phyloP scores from a whole-genome alignment of 2,888 invertebrate species.

The Orthonychiurus folsomi region DNA sequence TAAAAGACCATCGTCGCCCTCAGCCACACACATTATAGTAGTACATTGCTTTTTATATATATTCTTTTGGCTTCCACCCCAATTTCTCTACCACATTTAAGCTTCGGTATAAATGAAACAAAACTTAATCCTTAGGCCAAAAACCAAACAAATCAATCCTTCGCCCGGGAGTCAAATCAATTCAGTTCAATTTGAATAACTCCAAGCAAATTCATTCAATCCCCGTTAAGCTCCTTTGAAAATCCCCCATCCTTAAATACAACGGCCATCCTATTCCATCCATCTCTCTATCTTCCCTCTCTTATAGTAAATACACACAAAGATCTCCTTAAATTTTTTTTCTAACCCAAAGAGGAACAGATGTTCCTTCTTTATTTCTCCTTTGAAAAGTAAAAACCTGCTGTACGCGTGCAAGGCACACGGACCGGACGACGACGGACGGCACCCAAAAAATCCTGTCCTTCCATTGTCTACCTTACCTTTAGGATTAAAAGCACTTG shows the following conservation, averaged over 20 bases:
- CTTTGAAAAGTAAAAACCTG: constrained; percentile 21
- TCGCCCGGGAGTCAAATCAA: background rate
- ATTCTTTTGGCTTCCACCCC: background rate
- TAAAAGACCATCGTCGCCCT: background rate
- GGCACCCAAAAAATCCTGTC: background rate
- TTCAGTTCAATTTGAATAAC: background rate
- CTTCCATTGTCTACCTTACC: background rate
- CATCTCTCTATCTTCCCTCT: background rate
- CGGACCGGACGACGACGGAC: background rate
- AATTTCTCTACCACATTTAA: background rate
- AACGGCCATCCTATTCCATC: background rate
- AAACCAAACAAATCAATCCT: constrained; percentile 1
- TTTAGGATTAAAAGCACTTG: background rate
- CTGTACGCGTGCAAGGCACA: constrained; percentile 20
- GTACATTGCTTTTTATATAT: background rate
- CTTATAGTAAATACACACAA: constrained; percentile 11
- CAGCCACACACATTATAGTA: background rate
- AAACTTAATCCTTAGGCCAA: background rate
- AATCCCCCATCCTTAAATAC: too few species aligned
- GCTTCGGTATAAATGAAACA: background rate
- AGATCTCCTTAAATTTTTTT: constrained; percentile 28
- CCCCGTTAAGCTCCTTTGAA: too few species aligned
- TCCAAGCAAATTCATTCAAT: background rate
- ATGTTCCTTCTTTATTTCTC: constrained; percentile 30
- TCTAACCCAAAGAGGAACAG: constrained; percentile 38